These are phyloP conservation scores for Aegotheles bennettii DNA, from an alignment of 2,113 vertebrate genomes.

Conservation along the genomic window DNA sequence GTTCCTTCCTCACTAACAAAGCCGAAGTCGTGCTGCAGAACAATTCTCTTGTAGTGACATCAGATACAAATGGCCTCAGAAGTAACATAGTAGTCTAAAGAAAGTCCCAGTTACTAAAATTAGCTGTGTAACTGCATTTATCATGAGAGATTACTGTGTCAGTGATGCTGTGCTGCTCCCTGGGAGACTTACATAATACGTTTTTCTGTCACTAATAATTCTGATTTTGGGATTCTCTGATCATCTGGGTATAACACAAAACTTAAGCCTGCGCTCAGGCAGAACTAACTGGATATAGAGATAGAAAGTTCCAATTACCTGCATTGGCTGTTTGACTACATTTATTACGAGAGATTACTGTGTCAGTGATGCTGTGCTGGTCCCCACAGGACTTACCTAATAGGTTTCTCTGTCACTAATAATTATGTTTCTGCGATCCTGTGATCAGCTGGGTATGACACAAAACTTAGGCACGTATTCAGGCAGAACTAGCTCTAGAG, in stretches of 20 bases:
- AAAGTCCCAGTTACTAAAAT: slow-evolving; percentile 33
- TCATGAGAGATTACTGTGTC: background rate
- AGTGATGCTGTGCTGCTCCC: background rate
- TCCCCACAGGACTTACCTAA: background rate
- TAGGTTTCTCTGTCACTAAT: slow-evolving; percentile 33
- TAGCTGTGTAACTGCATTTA: slow-evolving; percentile 2
- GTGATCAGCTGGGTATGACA: background rate
- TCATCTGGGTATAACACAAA: background rate
- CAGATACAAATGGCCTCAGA: slow-evolving; percentile 17
- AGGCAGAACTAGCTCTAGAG: background rate
- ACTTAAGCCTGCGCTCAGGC: background rate
- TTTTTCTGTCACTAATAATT: slow-evolving; percentile 30
- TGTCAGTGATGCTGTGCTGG: background rate
- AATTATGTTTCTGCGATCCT: background rate
- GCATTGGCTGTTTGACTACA: background rate
- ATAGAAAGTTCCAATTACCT: slow-evolving; percentile 45
- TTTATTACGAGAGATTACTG: slow-evolving; percentile 21
- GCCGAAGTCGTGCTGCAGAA: slow-evolving; percentile 7
- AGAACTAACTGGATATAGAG: slow-evolving; percentile 50
- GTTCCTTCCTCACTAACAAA: slow-evolving; percentile 28
- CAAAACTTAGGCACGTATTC: background rate
- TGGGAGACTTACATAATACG: slow-evolving; percentile 4
- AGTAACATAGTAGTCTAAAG: background rate
- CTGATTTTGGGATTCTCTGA: slow-evolving; percentile 34
- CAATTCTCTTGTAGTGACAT: slow-evolving; percentile 27